Conservation (phyloP, 1,140 invertebrate genomes). For the Spodoptera litura region DNA sequence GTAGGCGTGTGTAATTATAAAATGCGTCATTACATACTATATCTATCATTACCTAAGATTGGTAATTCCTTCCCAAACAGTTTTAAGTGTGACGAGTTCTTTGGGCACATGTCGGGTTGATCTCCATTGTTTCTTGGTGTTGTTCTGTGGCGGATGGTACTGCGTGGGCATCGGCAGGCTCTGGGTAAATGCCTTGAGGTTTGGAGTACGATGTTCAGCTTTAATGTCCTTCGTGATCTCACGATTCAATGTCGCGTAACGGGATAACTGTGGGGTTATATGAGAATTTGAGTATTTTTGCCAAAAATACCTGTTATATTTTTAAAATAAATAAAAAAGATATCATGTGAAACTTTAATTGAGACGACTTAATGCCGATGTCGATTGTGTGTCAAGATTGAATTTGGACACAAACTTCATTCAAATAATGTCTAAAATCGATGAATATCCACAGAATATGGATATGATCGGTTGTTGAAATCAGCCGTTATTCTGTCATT, state of each 20-base stretch:
- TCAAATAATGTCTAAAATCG: no score
- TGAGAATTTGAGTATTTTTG: no score
- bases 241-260: constrained; percentile 62
- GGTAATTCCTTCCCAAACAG: constrained; percentile 88
- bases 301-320: no score
- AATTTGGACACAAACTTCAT: no score
- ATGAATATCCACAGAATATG: no score
- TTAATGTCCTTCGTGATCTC: constrained; percentile 77
- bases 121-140: constrained; percentile 84
- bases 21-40: no score
- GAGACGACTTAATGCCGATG: no score
- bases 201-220: constrained; percentile 65
- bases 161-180: constrained; percentile 81
- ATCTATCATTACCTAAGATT: constrained; percentile 80
- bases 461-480: no score
- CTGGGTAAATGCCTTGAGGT: constrained; percentile 82
- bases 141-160: constrained; percentile 83
- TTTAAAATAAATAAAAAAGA: no score
- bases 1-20: background rate
- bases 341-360: no score
- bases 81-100: constrained; percentile 87
- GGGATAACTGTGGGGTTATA: background rate
- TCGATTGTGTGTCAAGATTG: no score
- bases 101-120: constrained; percentile 84
- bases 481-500: no score